Evolutionary conservation across 2,113 vertebrate species (phyloP), one percentile per base, ranked within the genome.

Genomic region (Athene noctua): DNA sequence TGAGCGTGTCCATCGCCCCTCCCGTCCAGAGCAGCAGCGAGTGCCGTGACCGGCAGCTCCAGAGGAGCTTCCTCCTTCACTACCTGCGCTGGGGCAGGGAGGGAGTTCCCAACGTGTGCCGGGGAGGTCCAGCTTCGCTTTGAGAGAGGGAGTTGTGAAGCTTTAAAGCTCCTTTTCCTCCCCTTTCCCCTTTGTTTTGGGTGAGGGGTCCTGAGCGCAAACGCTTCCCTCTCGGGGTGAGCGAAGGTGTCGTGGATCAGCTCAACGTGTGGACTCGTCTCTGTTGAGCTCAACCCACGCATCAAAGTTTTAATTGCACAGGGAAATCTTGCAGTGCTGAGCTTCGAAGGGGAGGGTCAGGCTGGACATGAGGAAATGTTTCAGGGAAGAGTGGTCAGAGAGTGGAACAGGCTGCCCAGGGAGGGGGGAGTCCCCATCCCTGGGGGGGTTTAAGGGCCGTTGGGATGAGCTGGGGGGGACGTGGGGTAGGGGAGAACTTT

Each of bases 1-100:
- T 25, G 38, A 19, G 17, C 2, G 2, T 1, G 2, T 38, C 74
- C 15, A 0, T 27, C 40, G 1, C 23, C 75, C 62, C 11, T 44
- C 34, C 34, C 2, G 4, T 44, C 21, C 7, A 1, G 1, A 21
- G 44, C 27, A 6, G 20, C 14, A 2, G 44, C 2, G 3, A 13
- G n/a, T 2, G 3, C 55, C 19, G 18, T 2, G 12, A 23, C 10
- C 7, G 2, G 61, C 19, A 6, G 71, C 57, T 26, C 23, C 0
- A 2, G 65, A 22, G 68, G 32, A 15, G 29, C 34, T 73, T 38
- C 68, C 36, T 26, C 59, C 22, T 25, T 10, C 7, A 0, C 30
- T 36, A 11, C 73, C 29, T 46, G 27, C 10, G 46, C 19, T 18
- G 40, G 12, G 47, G 11, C 17, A 34, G 66, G 23, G 29, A 19